These are phyloP conservation scores for Lydus trimaculatus DNA, from an alignment of 2,888 invertebrate species.

Conservation along the genomic window DNA sequence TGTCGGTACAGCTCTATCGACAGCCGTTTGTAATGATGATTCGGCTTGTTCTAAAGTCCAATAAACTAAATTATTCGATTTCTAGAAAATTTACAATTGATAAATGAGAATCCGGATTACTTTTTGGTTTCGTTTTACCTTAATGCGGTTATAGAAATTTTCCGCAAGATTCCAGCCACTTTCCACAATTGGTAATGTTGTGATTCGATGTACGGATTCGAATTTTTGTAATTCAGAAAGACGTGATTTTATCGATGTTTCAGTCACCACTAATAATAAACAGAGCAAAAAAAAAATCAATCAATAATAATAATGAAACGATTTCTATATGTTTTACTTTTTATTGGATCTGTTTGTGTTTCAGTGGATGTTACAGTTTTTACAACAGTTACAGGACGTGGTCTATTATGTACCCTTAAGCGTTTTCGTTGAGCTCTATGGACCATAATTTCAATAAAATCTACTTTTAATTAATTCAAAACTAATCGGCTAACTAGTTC, in stretches of 20 bases:
- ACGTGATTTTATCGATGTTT: conserved; percentile 29
- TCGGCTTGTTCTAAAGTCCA: conserved; percentile 83
- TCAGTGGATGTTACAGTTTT: conserved; percentile 13
- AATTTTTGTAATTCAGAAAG: conserved; percentile 59
- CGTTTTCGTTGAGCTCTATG: conserved; percentile 11
- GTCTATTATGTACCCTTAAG: background rate
- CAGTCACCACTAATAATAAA: conserved; percentile 19
- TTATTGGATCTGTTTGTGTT: conserved; percentile 10
- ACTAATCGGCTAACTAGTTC: background rate
- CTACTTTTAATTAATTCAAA: background rate
- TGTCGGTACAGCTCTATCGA: conserved; percentile 77
- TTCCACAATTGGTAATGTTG: conserved; percentile 83
- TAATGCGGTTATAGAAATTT: conserved; percentile 76
- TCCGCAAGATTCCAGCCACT: conserved; percentile 78
- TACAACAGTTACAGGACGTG: background rate
- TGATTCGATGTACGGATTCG: conserved; percentile 78
- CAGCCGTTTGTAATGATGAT: conserved; percentile 73
- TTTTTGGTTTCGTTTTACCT: conserved; percentile 62
- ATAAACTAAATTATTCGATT: conserved; percentile 73
- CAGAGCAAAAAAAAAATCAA: background rate
- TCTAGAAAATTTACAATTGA: conserved; percentile 58
- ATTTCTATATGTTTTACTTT: background rate
- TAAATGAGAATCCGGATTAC: background rate
- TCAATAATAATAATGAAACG: background rate
- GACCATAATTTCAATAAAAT: background rate